Percentiles rank a stretch among this genome's conserved stretches.
phyloP scores from a whole-genome alignment of 2,113 vertebrate genomes.

The Aspidoscelis tigris region DNA sequence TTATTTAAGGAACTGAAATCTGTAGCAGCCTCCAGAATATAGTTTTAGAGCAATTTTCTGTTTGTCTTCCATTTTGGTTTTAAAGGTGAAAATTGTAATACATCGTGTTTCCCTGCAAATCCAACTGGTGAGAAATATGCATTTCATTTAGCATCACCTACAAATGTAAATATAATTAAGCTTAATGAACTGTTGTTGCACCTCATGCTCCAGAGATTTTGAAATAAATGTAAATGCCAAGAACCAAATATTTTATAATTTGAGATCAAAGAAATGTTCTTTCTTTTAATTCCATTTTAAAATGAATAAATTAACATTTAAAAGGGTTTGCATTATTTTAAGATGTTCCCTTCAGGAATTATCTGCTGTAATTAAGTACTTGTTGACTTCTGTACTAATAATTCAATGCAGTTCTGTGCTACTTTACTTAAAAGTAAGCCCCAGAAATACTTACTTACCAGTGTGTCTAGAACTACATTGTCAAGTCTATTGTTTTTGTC shows the following conservation, averaged over 20 bases:
- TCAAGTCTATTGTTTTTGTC: background rate
- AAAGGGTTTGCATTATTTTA: background rate
- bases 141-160: constrained; percentile 18
- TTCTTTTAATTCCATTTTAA: constrained; percentile 25
- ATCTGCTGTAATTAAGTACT: background rate
- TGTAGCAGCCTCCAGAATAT: background rate
- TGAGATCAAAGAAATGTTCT: background rate
- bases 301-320: constrained; percentile 14
- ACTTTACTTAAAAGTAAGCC: background rate
- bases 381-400: background rate
- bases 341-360: background rate
- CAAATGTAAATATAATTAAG: constrained; percentile 20
- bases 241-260: background rate
- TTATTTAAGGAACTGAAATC: constrained; percentile 23
- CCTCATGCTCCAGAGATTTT: background rate
- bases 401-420: background rate
- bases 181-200: constrained; percentile 12
- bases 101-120: constrained; percentile 1
- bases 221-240: background rate
- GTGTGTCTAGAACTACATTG: background rate
- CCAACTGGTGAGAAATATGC: constrained; percentile 15
- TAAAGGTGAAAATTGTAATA: constrained; percentile 20
- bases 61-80: constrained; percentile 17
- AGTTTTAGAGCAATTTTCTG: background rate
- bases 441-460: background rate